Conservation (phyloP, 2,113 vertebrate genomes). For the Pelvicachromis taeniatus region DNA sequence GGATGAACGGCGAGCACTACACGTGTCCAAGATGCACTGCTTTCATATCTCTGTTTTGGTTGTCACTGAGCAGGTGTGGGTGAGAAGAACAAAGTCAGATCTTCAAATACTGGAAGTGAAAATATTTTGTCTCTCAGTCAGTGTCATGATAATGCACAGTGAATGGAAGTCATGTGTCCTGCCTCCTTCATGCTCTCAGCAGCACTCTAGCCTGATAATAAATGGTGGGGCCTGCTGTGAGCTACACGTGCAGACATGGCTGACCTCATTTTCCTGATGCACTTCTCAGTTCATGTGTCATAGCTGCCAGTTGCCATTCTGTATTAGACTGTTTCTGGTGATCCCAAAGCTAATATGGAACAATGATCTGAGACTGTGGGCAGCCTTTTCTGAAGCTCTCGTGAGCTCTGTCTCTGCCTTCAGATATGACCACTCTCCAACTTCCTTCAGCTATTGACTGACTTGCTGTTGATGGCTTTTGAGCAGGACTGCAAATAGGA, state of each 20-base stretch:
- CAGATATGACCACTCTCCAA: neutral
- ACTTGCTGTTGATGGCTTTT: neutral
- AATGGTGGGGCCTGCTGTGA: fast-evolving
- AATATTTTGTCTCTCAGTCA: neutral
- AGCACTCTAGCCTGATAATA: neutral
- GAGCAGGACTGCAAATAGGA: fast-evolving
- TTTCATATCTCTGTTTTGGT: neutral
- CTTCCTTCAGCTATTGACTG: neutral
- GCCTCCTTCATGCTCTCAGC: neutral
- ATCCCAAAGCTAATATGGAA: neutral
- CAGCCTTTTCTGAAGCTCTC: neutral
- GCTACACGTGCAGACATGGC: neutral
- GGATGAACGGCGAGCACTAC: neutral
- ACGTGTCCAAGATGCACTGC: neutral
- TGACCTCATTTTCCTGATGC: neutral
- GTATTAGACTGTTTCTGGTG: too few species aligned
- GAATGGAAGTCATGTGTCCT: neutral
- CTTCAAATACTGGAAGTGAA: neutral
- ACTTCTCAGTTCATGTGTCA: neutral
- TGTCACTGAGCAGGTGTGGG: fast-evolving
- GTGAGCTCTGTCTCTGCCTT: neutral
- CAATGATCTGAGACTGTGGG: neutral
- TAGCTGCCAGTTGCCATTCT: neutral
- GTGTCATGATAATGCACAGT: neutral
- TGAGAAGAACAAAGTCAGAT: neutral